These are phyloP conservation scores for Teleogryllus oceanicus DNA, from an alignment of 2,888 invertebrate species.

Conservation along the genomic window DNA sequence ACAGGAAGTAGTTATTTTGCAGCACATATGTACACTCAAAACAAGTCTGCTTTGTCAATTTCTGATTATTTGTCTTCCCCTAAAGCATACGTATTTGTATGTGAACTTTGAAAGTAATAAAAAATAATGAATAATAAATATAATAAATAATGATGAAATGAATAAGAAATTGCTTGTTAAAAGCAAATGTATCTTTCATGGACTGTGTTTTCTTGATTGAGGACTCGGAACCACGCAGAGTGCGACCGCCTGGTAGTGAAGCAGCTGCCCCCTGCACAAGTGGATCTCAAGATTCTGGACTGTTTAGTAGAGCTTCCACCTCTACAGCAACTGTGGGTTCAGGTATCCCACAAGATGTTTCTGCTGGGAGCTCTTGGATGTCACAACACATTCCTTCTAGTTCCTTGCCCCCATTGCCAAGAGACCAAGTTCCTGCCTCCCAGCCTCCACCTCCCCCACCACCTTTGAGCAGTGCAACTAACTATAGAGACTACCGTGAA, in stretches of 20 bases:
- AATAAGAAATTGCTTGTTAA: no score
- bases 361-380: background rate
- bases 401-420: background rate
- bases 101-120: no score
- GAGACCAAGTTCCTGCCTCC: conserved; percentile 33
- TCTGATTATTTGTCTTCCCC: no score
- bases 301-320: conserved; percentile 18
- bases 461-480: conserved; percentile 52
- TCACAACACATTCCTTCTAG: background rate
- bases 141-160: no score
- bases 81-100: no score
- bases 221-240: conserved; percentile 34
- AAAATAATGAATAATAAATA: no score
- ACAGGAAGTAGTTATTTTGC: no score
- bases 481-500: conserved; percentile 62
- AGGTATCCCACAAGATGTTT: background rate
- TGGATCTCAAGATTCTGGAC: background rate
- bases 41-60: no score
- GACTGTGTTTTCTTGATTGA: background rate
- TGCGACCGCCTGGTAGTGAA: conserved; percentile 28
- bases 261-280: conserved; percentile 19
- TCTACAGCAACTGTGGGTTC: background rate
- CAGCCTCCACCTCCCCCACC: conserved; percentile 44
- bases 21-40: no score
- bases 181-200: no score